Base-by-base conservation (phyloP, 2,797 vertebrate genomes). In the Hippocampus kuda region DNA sequence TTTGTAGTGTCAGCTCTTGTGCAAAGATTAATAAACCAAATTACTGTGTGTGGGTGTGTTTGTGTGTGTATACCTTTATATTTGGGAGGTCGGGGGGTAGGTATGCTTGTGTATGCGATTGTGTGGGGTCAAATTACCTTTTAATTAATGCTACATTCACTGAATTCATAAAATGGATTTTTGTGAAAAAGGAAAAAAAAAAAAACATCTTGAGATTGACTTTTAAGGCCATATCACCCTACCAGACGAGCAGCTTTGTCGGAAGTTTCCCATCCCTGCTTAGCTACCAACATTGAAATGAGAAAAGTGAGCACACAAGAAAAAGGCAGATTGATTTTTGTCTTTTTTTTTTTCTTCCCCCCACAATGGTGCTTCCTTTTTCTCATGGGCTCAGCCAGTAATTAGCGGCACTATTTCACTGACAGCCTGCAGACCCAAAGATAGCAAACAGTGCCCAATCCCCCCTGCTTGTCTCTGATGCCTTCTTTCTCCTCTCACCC, bases 341-440 rank as follows among this genome's bases (percentile, higher is more conserved):
- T 0, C 16, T 34, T 34, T 34, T 30, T 18, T 16, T 27, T 11
- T 8, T 3, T n/a, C n/a, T n/a, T n/a, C n/a, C 30, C 5, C 27
- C 65, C 61, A 9, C 68, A 74, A 66, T 61, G 56, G 73, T 75
- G 76, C 73, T 65, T 75, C 46, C 53, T 41, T 54, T 73, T 34
- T 34, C 68, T 66, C 68, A 69, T 74, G 68, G 66, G 10, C 61
- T 54, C 73, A 72, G 68, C 68, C 59, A 38, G 71, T 81, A 34
- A 79, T 80, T 72, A 63, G 8, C 9, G 0, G 51, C 70, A 54
- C n/a, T 61, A 42, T 78, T 77, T 75, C 54, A 44, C 65, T 49
- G 67, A 65, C 76, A 68, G 78, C 68, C 72, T 84, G 84, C 56
- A 0, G 70, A 18, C 48, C 76, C 77, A 70, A 68, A 83, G 76